phyloP scores from a whole-genome alignment of 2,888 invertebrate species.

The Busseola fusca region DNA sequence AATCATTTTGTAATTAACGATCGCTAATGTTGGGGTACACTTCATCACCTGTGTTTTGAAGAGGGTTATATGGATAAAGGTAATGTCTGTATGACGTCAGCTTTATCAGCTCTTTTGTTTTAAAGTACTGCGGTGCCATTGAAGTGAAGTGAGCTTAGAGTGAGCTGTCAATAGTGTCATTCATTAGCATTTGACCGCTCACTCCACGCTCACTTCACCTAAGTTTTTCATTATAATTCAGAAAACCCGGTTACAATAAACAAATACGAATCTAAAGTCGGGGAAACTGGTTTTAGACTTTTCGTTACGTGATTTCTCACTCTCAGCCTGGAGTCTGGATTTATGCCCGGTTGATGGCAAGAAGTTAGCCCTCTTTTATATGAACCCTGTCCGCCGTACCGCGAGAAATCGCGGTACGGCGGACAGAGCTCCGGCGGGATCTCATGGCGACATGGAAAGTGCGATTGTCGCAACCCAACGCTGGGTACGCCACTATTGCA shows the following conservation, averaged over 20 bases:
- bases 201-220: too few relatives aligned
- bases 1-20: slow-evolving; percentile 46
- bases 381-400: too few relatives aligned
- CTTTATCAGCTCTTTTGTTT: slow-evolving; percentile 21
- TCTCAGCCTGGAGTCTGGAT: neutral
- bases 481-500: too few relatives aligned
- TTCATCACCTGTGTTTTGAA: slow-evolving; percentile 40
- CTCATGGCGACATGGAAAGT: too few relatives aligned
- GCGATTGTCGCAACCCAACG: too few relatives aligned
- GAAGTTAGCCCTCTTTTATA: neutral
- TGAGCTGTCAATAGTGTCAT: too few relatives aligned
- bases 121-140: neutral
- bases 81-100: slow-evolving; percentile 24
- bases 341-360: too few relatives aligned
- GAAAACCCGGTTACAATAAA: neutral
- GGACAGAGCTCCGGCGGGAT: too few relatives aligned
- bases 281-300: neutral
- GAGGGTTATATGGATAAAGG: slow-evolving; percentile 29
- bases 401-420: too few relatives aligned
- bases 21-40: slow-evolving; percentile 32
- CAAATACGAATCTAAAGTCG: neutral
- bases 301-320: neutral
- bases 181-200: too few relatives aligned
- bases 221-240: neutral
- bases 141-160: too few relatives aligned